phyloP scores from a whole-genome alignment of 2,797 vertebrate genomes.

The Sorex maritimensis region DNA sequence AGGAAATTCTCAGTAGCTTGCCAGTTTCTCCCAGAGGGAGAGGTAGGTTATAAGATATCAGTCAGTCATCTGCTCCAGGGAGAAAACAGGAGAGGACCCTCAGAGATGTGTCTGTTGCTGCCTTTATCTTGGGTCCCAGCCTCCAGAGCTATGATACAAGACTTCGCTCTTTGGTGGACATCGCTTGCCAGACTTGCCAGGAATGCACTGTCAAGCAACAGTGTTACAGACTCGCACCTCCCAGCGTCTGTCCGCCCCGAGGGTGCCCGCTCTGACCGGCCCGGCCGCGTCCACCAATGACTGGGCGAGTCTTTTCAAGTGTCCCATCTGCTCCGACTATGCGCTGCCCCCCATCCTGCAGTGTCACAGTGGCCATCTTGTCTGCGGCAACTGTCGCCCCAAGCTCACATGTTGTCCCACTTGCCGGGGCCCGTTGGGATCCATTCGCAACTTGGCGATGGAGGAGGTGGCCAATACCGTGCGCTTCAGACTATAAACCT shows the following conservation, averaged over 20 bases:
- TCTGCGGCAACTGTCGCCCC: conserved; percentile 99
- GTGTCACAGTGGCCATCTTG: conserved; percentile 99
- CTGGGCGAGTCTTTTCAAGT: conserved; percentile 99
- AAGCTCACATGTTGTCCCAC: conserved; percentile 99
- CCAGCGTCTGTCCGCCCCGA: conserved; percentile 98
- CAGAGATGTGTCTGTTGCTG: background rate
- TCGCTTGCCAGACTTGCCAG: conserved; percentile 86
- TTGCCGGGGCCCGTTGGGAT: conserved; percentile 97
- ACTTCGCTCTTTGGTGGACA: background rate
- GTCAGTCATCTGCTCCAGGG: fast-evolving
- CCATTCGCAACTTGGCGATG: conserved; percentile 99
- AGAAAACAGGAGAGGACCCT: background rate
- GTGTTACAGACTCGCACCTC: conserved; percentile 99
- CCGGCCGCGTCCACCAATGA: conserved; percentile 99
- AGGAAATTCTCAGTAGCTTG: too few species aligned
- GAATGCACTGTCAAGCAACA: conserved; percentile 99
- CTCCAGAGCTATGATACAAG: background rate
- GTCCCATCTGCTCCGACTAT: conserved; percentile 99
- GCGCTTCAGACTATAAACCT: conserved; percentile 90
- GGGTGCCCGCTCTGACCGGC: conserved; percentile 97
- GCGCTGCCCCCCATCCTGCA: conserved; percentile 99
- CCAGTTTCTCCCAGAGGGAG: too few species aligned
- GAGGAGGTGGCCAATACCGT: conserved; percentile 99
- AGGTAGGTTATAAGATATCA: too few species aligned
- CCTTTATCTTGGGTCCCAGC: background rate